Evolutionary conservation across 2,888 invertebrate genomes (phyloP).

Genomic region (Plebejus argus): DNA sequence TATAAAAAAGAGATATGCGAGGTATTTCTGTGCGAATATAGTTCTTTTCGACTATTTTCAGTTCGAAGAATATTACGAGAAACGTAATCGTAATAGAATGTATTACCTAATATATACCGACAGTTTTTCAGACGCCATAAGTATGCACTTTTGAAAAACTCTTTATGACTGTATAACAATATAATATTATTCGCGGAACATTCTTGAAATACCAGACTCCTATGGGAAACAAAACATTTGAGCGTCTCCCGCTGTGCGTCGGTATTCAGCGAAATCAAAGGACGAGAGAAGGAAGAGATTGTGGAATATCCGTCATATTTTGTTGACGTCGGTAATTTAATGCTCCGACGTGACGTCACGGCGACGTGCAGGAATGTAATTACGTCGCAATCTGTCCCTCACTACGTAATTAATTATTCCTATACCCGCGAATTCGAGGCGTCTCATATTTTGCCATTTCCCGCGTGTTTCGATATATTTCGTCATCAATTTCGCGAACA

Average conservation of each 20-base stretch:
- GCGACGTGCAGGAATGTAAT: slow-evolving; percentile 14
- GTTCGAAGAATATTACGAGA: background rate
- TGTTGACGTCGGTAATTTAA: slow-evolving; percentile 12
- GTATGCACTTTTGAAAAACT: background rate
- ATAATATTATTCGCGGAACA: background rate
- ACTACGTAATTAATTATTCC: background rate
- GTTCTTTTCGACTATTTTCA: background rate
- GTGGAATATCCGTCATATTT: slow-evolving; percentile 10
- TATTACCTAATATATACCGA: too few species aligned
- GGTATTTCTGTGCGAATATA: background rate
- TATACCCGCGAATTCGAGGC: background rate
- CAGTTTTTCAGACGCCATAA: too few species aligned
- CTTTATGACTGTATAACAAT: background rate
- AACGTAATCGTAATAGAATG: background rate
- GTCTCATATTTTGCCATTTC: background rate
- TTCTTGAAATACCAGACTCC: background rate
- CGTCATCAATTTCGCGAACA: background rate
- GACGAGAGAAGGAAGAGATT: background rate
- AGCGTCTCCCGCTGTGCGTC: background rate
- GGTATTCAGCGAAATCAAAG: slow-evolving; percentile 3
- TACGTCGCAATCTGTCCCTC: background rate
- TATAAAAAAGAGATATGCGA: background rate
- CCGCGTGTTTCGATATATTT: background rate
- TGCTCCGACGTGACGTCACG: background rate
- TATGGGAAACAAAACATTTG: background rate